A percentile compares a stretch with the other conserved stretches of the same genome.
Evolutionary conservation across 2,113 vertebrate species (phyloP).

Genomic region (Larimichthys crocea): DNA sequence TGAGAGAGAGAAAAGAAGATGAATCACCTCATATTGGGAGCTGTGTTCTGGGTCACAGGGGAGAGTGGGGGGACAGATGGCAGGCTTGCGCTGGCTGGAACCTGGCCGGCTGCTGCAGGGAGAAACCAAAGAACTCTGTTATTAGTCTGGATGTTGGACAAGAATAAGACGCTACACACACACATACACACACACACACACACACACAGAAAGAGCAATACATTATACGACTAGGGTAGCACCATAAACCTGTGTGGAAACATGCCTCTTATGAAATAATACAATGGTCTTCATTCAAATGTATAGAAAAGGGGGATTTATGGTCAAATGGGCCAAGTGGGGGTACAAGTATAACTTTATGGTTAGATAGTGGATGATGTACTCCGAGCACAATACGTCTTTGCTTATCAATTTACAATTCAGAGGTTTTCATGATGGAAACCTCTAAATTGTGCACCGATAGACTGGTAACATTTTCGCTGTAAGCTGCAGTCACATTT

Average conservation of each 20-base stretch:
- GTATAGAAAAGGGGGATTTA: conserved; percentile 63
- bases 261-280: conserved; percentile 72
- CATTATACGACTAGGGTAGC: conserved; percentile 54
- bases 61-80: conserved; percentile 94
- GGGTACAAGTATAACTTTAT: conserved; percentile 65
- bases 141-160: conserved; percentile 78
- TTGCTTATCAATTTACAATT: conserved; percentile 70
- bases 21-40: conserved; percentile 96
- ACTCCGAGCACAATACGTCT: conserved; percentile 63
- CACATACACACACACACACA: conserved; percentile 18
- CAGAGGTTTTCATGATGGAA: conserved; percentile 50
- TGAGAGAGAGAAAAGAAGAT: conserved; percentile 69
- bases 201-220: conserved; percentile 33
- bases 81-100: conserved; percentile 91
- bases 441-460: conserved; percentile 12
- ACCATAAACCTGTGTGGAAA: conserved; percentile 74
- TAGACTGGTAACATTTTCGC: conserved; percentile 16
- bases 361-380: conserved; percentile 75
- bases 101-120: conserved; percentile 81
- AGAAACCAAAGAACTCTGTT: conserved; percentile 77
- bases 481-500: conserved; percentile 17
- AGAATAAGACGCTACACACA: conserved; percentile 55
- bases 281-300: conserved; percentile 76
- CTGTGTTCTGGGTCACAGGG: conserved; percentile 91
- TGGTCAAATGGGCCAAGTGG: conserved; percentile 64